phyloP scores from a whole-genome alignment of 1,140 invertebrate genomes.

The Limonius californicus region DNA sequence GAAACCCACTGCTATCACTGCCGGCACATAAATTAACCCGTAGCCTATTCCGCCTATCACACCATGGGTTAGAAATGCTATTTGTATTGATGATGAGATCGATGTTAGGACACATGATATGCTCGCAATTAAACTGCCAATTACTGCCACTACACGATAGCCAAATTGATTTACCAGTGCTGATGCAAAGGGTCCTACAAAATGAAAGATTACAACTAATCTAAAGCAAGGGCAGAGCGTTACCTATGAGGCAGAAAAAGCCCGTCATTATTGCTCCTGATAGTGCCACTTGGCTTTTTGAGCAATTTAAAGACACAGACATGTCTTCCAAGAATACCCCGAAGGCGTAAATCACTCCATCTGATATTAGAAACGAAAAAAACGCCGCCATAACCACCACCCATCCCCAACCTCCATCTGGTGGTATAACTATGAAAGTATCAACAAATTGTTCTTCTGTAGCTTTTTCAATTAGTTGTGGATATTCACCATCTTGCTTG shows the following conservation, averaged over 20 bases:
- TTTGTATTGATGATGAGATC: slow-evolving; percentile 53
- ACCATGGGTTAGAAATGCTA: slow-evolving; percentile 61
- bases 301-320: slow-evolving; percentile 52
- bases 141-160: slow-evolving; percentile 65
- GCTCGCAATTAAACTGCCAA: slow-evolving; percentile 59
- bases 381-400: slow-evolving; percentile 52
- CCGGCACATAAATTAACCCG: slow-evolving; percentile 84
- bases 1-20: slow-evolving; percentile 71
- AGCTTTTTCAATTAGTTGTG: neutral
- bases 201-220: neutral
- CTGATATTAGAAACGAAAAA: slow-evolving; percentile 67
- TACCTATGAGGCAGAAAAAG: slow-evolving; percentile 67
- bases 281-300: slow-evolving; percentile 56
- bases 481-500: neutral
- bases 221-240: neutral
- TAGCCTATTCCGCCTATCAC: slow-evolving; percentile 74
- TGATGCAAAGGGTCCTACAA: slow-evolving; percentile 71
- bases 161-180: slow-evolving; percentile 69
- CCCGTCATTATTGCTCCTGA: slow-evolving; percentile 66
- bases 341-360: slow-evolving; percentile 73
- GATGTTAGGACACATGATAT: slow-evolving; percentile 55
- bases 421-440: slow-evolving; percentile 52
- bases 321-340: slow-evolving; percentile 60
- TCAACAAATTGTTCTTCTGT: neutral
- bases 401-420: slow-evolving; percentile 73